Evolutionary conservation across 2,113 vertebrate species (phyloP).

Genomic region (Pleuronectes platessa): DNA sequence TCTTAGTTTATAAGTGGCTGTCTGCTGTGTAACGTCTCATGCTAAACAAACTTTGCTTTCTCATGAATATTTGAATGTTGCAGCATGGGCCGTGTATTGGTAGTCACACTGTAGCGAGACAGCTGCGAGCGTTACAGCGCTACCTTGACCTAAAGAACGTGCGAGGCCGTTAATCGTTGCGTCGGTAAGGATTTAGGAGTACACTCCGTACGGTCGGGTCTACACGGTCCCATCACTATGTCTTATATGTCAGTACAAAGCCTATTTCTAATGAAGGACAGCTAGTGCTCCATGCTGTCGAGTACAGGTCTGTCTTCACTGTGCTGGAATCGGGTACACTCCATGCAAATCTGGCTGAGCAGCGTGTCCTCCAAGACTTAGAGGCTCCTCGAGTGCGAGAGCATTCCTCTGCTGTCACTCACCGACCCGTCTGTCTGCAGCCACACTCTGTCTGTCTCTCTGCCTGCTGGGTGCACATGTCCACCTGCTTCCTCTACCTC

Average conservation of each 20-base stretch:
- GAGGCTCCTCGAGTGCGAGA: constrained; percentile 53
- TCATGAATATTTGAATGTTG: constrained; percentile 22
- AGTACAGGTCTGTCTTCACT: neutral
- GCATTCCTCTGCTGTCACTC: constrained; percentile 74
- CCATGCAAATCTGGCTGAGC: constrained; percentile 30
- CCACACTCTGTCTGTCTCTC: constrained; percentile 11
- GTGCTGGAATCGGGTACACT: constrained; percentile 65
- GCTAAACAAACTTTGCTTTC: neutral
- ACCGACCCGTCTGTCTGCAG: constrained; percentile 31
- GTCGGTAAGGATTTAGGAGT: constrained; percentile 32
- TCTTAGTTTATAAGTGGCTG: constrained; percentile 4
- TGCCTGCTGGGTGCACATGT: neutral
- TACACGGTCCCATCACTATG: constrained; percentile 33
- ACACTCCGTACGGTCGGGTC: constrained; percentile 11
- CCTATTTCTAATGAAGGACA: neutral
- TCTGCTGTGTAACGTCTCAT: neutral
- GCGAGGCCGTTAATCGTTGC: constrained; percentile 1
- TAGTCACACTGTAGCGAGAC: neutral
- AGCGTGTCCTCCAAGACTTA: neutral
- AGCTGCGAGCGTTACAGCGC: neutral
- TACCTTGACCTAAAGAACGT: neutral
- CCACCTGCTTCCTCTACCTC: constrained; percentile 39
- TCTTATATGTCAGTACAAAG: constrained; percentile 20
- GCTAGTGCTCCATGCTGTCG: neutral
- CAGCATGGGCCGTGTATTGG: neutral